Conservation (phyloP, 2,888 invertebrate species). For the Tinea semifulvella region DNA sequence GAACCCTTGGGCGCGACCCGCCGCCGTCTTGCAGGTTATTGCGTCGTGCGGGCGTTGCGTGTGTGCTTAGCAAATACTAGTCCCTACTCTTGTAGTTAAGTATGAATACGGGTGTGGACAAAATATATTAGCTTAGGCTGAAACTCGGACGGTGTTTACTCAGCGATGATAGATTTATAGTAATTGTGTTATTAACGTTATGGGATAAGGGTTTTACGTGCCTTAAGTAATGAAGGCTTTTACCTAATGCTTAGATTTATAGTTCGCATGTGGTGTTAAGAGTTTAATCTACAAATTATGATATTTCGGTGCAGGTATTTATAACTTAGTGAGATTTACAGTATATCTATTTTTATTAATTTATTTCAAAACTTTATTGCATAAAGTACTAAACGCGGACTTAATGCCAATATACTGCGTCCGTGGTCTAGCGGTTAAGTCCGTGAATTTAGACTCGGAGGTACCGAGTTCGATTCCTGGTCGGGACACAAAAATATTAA, state of each 20-base stretch:
- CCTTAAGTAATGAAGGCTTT: constrained; percentile 65
- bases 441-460: too few species aligned
- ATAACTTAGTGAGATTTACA: too few species aligned
- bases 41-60: constrained; percentile 60
- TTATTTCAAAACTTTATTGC: too few species aligned
- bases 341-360: too few species aligned
- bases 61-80: constrained; percentile 63
- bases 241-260: constrained; percentile 61
- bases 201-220: constrained; percentile 66
- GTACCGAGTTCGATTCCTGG: too few species aligned
- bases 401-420: too few species aligned
- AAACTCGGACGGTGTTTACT: constrained; percentile 64
- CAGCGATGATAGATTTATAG: constrained; percentile 67
- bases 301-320: too few species aligned
- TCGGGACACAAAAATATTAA: too few species aligned
- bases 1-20: constrained; percentile 55
- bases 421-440: too few species aligned
- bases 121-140: constrained; percentile 67
- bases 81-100: constrained; percentile 55
- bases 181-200: constrained; percentile 68
- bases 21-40: constrained; percentile 60
- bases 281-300: too few species aligned
- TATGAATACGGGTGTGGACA: constrained; percentile 66
- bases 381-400: too few species aligned
- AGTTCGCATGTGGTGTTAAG: constrained; percentile 17